Base-by-base conservation (phyloP, 2,113 vertebrate species). In the Stegastes partitus region DNA sequence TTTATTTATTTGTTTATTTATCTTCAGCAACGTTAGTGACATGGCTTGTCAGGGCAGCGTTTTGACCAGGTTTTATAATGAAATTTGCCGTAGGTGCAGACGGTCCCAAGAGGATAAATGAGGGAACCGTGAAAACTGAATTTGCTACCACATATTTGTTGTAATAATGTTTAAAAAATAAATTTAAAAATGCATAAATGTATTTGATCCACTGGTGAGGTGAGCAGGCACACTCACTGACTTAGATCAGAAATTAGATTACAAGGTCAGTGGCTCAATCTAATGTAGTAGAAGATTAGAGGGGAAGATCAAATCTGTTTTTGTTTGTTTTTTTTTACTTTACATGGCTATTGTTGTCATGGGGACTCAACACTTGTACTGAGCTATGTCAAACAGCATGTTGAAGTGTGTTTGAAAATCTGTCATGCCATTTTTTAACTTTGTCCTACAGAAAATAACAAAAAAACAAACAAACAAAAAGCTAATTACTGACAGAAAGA, bases 241-340 rank as follows among this genome's bases (percentile, higher is more conserved):
- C 42, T 82, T 76, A 74, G 61, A 83, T 68, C 54, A 82, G 70
- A 88, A 88, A 90, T 89, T 66, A 87, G 77, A 89, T 87, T 89
- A 86, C 74, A 84, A 84, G 79, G 83, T 87, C 84, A 77, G 79
- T 74, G 56, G 75, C 77, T 85, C 79, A 77, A 31, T 81, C 65
- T 79, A 82, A 84, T 81, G 74, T 74, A 74, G 79, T 84, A 75
- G 69, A 82, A 87, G 71, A 86, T 87, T 77, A 78, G 66, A 65
- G 81, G 68, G 59, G 62, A 64, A 76, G 77, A 72, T 73, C 64
- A 85, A 83, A 77, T 88, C 34, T n/a, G n/a, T n/a, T 1, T 31
- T 34, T 31, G 2, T 31, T 34, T 34, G 8, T 34, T 34, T 34
- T 34, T 34, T 62, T 83, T 89, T n/a, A n/a, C n/a, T 87, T 67